Evolutionary conservation across 1,140 invertebrate species (phyloP).

Genomic region (Leptinotarsa lineolata): DNA sequence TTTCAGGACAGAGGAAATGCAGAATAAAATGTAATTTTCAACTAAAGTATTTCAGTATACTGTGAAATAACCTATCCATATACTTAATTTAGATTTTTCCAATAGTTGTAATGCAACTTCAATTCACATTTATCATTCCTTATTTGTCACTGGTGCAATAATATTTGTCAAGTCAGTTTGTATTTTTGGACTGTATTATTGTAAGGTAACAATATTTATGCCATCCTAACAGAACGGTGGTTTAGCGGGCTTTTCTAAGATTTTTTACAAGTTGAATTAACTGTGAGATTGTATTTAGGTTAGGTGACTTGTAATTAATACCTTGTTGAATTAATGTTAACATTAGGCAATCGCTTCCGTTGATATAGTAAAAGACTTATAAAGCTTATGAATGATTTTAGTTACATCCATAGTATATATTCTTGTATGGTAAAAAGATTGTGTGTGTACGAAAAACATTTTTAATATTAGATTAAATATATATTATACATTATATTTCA

Average conservation of each 20-base stretch:
- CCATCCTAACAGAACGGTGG: background rate
- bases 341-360: conserved; percentile 11
- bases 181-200: conserved; percentile 15
- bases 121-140: conserved; percentile 24
- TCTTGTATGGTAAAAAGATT: conserved; percentile 15
- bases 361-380: background rate
- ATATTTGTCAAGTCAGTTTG: conserved; percentile 15
- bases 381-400: conserved; percentile 15
- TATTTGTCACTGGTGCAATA: conserved; percentile 28
- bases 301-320: conserved; percentile 12
- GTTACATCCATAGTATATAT: conserved; percentile 15
- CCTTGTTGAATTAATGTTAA: conserved; percentile 19
- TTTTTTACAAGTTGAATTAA: conserved; percentile 14
- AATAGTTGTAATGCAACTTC: background rate
- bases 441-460: conserved; percentile 10
- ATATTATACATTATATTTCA: conserved; percentile 15
- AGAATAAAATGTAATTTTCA: background rate
- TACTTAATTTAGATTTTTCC: background rate
- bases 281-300: conserved; percentile 21
- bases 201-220: background rate
- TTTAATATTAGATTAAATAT: conserved; percentile 23
- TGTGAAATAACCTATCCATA: background rate
- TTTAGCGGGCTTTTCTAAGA: conserved; percentile 15
- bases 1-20: background rate
- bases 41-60: background rate